Evolutionary conservation across 2,113 vertebrate species (phyloP), one percentile per base, ranked within the genome.

Genomic region (Aplodontia rufa): DNA sequence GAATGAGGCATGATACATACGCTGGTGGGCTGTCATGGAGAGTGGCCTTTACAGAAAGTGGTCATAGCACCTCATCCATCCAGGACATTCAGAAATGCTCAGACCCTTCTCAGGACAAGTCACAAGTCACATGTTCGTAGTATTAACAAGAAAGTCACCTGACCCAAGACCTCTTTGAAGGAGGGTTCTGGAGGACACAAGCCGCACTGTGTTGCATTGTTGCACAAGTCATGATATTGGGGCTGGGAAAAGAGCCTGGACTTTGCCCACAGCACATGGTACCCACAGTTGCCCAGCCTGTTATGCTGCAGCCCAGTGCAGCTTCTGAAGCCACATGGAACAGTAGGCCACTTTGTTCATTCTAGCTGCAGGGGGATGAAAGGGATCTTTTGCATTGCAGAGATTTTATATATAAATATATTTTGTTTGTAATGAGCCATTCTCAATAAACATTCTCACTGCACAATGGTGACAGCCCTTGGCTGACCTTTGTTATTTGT

Each of bases 361-460:
- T 93, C 95, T 80, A 87, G 95, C 95, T 95, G 93, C 85, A 92
- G 91, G 86, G 97, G 80, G 64, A 93, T 85, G 89, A 96, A 97
- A 97, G 97, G 97, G 97, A 97, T 98, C 97, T 98, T 98, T 98
- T 98, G 97, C 97, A 96, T 96, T 95, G 96, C 97, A 98, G 98
- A 98, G 97, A 92, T 98, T 98, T 98, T 98, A 97, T 98, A 98
- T 83, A 90, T 97, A 98, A 98, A 98, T 98, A 97, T 98, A 98
- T 98, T 98, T 98, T 97, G 97, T 98, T 98, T 98, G 98, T 98
- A 98, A 98, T 96, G 97, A 98, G 97, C 94, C 97, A 97, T 98
- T 98, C 97, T 98, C 97, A 98, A 98, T 98, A 98, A 98, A 98
- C 42, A 37, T 90, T 96, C 78, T 95, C 85, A 82, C 71, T 96